These are phyloP conservation scores for Psittacus erithacus DNA, from an alignment of 2,113 vertebrate genomes.

Conservation along the genomic window DNA sequence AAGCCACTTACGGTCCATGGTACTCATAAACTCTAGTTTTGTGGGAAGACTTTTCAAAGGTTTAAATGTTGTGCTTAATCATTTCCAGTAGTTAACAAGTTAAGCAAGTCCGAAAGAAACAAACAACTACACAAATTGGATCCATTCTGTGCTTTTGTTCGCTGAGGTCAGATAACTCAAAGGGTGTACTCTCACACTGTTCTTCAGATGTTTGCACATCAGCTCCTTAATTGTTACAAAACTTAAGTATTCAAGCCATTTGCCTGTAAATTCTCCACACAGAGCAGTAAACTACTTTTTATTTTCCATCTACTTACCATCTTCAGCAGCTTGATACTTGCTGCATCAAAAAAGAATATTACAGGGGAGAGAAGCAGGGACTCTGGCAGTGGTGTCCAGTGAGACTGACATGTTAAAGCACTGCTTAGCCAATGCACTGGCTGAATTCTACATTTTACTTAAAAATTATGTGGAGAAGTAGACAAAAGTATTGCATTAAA, in stretches of 20 bases:
- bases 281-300: not conserved
- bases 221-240: not conserved
- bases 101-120: not conserved
- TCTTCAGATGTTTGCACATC: not conserved
- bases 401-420: not conserved
- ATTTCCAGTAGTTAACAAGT: not conserved
- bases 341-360: not conserved
- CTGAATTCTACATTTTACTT: not conserved
- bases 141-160: not conserved
- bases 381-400: not conserved
- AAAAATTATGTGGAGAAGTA: not conserved
- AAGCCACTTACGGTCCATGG: fast-evolving
- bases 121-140: not conserved
- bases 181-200: not conserved
- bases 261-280: not conserved
- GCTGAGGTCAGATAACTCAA: not conserved
- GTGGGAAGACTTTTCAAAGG: not conserved
- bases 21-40: not conserved
- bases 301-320: not conserved
- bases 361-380: not conserved
- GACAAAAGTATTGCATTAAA: not conserved
- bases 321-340: not conserved
- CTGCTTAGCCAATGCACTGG: not conserved
- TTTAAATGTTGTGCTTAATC: not conserved
- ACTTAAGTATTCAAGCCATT: not conserved